phyloP scores from a whole-genome alignment of 2,888 invertebrate genomes.

The Hirtodrosophila trivittata region DNA sequence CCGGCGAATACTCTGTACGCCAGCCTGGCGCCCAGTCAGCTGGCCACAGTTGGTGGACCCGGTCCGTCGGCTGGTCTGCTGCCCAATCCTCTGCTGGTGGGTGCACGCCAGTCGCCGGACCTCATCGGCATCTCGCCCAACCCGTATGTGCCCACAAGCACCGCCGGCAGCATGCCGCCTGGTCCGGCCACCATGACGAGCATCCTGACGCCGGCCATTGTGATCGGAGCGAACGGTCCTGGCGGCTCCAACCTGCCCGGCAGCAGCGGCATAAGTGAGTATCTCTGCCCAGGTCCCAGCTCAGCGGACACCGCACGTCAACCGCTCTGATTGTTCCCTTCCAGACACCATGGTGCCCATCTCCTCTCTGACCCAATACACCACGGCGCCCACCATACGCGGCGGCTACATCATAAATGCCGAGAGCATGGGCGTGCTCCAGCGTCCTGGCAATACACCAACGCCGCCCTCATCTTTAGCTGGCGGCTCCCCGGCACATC shows the following conservation, averaged over 20 bases:
- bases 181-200: conserved; percentile 50
- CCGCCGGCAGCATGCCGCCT: conserved; percentile 24
- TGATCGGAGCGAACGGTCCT: conserved; percentile 69
- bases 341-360: conserved; percentile 82
- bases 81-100: conserved; percentile 66
- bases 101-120: conserved; percentile 82
- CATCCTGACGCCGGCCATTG: conserved; percentile 76
- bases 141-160: conserved; percentile 68
- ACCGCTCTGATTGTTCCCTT: conserved; percentile 1
- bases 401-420: conserved; percentile 81
- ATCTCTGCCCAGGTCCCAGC: neutral
- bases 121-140: conserved; percentile 81
- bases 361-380: conserved; percentile 81
- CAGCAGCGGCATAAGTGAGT: conserved; percentile 73
- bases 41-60: conserved; percentile 48
- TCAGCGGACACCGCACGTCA: conserved; percentile 3
- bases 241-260: conserved; percentile 52
- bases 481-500: conserved; percentile 62
- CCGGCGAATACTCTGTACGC: conserved; percentile 81
- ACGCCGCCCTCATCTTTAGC: conserved; percentile 74
- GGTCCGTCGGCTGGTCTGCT: conserved; percentile 46
- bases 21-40: conserved; percentile 74
- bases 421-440: conserved; percentile 76
- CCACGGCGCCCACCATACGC: conserved; percentile 82
- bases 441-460: conserved; percentile 74